Conservation (phyloP, 2,888 invertebrate species). For the Epinotia nisella region DNA sequence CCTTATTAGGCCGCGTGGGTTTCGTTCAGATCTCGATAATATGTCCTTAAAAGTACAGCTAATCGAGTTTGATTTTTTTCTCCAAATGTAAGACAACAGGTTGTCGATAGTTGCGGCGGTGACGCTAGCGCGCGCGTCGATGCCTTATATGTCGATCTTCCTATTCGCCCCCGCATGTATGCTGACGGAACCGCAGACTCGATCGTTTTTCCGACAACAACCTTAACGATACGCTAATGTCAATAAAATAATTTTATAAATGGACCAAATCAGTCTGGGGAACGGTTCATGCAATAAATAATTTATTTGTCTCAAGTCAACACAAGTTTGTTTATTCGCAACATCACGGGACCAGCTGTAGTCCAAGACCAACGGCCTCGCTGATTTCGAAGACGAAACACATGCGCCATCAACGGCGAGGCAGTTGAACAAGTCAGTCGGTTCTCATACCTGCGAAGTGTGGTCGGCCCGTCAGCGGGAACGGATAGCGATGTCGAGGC, state of each 20-base stretch:
- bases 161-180: slow-evolving; percentile 79
- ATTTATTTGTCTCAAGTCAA: slow-evolving; percentile 4
- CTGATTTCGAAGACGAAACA: no score
- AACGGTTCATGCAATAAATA: background rate
- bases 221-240: slow-evolving; percentile 67
- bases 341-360: no score
- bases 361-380: no score
- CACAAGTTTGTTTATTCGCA: background rate
- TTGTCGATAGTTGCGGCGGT: slow-evolving; percentile 69
- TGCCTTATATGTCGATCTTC: slow-evolving; percentile 78
- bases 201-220: slow-evolving; percentile 62
- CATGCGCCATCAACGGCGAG: no score
- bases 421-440: no score
- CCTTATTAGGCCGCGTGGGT: slow-evolving; percentile 60
- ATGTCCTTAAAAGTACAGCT: slow-evolving; percentile 75
- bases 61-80: slow-evolving; percentile 62
- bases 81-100: slow-evolving; percentile 65
- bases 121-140: slow-evolving; percentile 69
- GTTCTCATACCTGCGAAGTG: no score
- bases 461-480: no score
- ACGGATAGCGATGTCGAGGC: no score
- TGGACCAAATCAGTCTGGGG: slow-evolving; percentile 4
- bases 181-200: slow-evolving; percentile 63
- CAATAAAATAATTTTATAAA: slow-evolving; percentile 43
- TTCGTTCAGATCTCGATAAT: slow-evolving; percentile 65